Conservation (phyloP, 1,140 invertebrate genomes). For the Leguminivora glycinivorella region DNA sequence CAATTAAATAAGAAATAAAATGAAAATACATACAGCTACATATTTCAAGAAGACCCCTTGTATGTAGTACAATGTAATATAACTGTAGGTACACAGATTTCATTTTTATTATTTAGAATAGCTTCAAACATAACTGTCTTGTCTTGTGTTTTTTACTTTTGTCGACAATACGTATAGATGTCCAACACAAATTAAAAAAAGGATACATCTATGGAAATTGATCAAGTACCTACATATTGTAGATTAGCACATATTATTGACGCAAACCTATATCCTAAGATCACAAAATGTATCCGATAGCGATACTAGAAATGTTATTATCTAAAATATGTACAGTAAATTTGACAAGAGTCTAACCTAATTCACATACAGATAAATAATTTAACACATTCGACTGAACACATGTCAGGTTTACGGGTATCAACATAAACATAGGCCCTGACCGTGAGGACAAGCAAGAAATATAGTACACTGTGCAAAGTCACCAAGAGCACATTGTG, state of each 20-base stretch:
- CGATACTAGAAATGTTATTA: background rate
- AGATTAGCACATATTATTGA: background rate
- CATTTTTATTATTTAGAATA: no score
- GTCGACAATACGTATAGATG: no score
- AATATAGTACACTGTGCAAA: no score
- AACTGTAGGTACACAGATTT: no score
- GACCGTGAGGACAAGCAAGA: background rate
- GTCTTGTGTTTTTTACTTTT: no score
- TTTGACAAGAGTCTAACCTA: background rate
- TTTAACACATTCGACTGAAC: background rate
- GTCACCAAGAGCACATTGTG: no score
- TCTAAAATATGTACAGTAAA: background rate
- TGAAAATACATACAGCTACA: no score
- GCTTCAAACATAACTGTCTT: no score
- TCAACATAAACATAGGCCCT: background rate
- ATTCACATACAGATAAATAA: background rate
- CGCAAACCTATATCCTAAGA: background rate
- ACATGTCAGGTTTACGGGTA: background rate
- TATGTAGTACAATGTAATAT: no score
- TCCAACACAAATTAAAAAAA: background rate
- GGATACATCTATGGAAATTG: background rate
- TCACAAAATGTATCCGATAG: slow-evolving; percentile 8
- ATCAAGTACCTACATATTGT: background rate
- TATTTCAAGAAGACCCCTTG: no score
- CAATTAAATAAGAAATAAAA: no score